These are phyloP conservation scores for Diploscapter pachys DNA, from an alignment of 1,140 invertebrate species.

Conservation along the genomic window DNA sequence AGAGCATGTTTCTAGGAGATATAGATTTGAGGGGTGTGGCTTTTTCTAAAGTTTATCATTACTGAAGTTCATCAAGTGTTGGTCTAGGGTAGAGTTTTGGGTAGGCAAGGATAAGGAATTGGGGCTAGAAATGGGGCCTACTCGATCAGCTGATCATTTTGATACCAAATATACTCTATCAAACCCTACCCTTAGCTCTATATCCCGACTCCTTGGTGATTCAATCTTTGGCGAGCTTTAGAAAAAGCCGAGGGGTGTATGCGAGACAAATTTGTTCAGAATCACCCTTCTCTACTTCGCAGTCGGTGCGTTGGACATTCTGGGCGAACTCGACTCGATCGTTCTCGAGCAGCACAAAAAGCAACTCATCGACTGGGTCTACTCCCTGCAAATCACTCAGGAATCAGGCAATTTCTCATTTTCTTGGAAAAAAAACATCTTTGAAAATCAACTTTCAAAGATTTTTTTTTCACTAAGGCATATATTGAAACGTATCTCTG, in stretches of 20 bases:
- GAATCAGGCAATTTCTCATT: slow-evolving; percentile 9
- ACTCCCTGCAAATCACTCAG: slow-evolving; percentile 34
- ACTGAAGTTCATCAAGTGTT: not conserved
- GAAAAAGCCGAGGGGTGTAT: not conserved
- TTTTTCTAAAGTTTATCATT: too few species aligned
- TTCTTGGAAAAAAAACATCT: slow-evolving; percentile 14
- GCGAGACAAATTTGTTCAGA: slow-evolving; percentile 19
- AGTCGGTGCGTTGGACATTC: slow-evolving; percentile 31
- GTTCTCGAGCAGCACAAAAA: slow-evolving; percentile 18
- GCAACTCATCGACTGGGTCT: slow-evolving; percentile 35
- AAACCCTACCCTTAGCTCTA: too few species aligned
- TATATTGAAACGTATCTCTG: not conserved
- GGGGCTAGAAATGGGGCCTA: too few species aligned
- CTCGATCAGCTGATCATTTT: too few species aligned
- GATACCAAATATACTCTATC: too few species aligned
- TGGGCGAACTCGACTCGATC: slow-evolving; percentile 30
- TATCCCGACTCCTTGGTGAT: not conserved
- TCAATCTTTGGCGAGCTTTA: not conserved
- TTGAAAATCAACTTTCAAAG: not conserved
- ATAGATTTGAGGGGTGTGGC: too few species aligned
- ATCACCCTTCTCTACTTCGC: slow-evolving; percentile 38
- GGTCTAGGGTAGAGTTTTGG: not conserved
- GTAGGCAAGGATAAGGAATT: not conserved
- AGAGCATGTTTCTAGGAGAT: too few species aligned
- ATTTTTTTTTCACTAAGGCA: not conserved